phyloP scores from a whole-genome alignment of 2,797 vertebrate genomes.

The Gymnodraco acuticeps region DNA sequence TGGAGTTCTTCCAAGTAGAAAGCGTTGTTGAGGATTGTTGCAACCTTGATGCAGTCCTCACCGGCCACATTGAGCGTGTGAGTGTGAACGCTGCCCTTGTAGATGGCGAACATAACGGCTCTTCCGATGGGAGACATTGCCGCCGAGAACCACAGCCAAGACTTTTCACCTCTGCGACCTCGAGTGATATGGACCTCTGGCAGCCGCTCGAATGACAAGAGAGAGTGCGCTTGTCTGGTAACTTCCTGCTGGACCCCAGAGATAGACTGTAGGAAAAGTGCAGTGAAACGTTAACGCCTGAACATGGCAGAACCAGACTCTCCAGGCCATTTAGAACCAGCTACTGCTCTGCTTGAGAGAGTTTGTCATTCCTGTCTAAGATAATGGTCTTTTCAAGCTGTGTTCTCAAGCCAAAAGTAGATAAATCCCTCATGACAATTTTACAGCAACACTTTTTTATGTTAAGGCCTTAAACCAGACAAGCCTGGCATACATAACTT shows the following conservation, averaged over 20 bases:
- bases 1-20: constrained; percentile 98
- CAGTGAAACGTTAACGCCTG: constrained; percentile 80
- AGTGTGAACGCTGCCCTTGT: constrained; percentile 95
- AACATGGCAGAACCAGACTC: constrained; percentile 78
- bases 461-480: constrained; percentile 50
- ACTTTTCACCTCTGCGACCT: constrained; percentile 87
- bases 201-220: constrained; percentile 95
- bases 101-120: constrained; percentile 97
- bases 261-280: constrained; percentile 89
- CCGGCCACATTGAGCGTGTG: constrained; percentile 95
- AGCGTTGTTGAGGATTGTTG: constrained; percentile 96
- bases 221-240: constrained; percentile 92
- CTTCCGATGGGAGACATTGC: constrained; percentile 95
- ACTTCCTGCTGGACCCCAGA: constrained; percentile 98
- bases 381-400: constrained; percentile 76
- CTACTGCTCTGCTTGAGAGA: constrained; percentile 69
- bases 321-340: constrained; percentile 73
- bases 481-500: constrained; percentile 53
- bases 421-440: constrained; percentile 67
- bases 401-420: constrained; percentile 69
- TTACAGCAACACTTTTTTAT: constrained; percentile 62
- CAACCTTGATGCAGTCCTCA: constrained; percentile 98
- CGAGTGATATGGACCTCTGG: constrained; percentile 93
- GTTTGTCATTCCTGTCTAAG: constrained; percentile 63
- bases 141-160: constrained; percentile 98